Evolutionary conservation across 2,888 invertebrate species (phyloP), one percentile per base, ranked within the genome.

Genomic region (Andrena dorsata): DNA sequence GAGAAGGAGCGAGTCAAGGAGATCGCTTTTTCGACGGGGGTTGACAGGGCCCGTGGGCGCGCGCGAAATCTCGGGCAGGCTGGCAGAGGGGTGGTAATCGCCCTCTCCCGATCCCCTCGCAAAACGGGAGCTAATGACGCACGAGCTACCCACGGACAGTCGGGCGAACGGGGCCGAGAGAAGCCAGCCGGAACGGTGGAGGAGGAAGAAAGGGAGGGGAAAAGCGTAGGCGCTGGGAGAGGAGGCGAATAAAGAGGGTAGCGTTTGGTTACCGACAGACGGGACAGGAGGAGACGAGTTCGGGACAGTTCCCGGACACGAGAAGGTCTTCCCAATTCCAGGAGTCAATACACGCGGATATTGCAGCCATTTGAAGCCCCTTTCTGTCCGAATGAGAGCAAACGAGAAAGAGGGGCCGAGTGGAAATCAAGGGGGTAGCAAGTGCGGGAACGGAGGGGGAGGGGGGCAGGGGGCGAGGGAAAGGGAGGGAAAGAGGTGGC

Each of bases 271-370:
- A 86, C 84, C 84, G 83, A 56, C 61, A 56, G 78, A 73, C 69
- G 79, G 74, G 80, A 72, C 74, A 70, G 72, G 74, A 70, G 72
- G 74, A 76, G 71, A 61, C 72, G 70, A 56, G 76, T 23, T 60
- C 78, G 79, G 79, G 82, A 84, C 81, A 81, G 70, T 66, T 70
- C 87, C 56, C 82, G 86, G 84, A 86, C 86, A 84, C 85, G 85
- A 80, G 88, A 89, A 86, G 86, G 88, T 89, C 86, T 90, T 91
- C 90, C 88, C 91, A 90, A 91, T 90, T 91, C 89, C 87, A 87
- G 90, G 86, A 91, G 91, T 91, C 90, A 90, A 91, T 91, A 91
- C 91, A 89, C 87, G 84, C 86, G 89, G 91, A 91, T 91, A 91
- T 91, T 91, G 91, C 91, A 90, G 89, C 89, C 88, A 90, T 91